Percentiles rank a stretch among this genome's conserved stretches.
phyloP scores from a whole-genome alignment of 2,888 invertebrate genomes.

The Melanostoma mellinum region DNA sequence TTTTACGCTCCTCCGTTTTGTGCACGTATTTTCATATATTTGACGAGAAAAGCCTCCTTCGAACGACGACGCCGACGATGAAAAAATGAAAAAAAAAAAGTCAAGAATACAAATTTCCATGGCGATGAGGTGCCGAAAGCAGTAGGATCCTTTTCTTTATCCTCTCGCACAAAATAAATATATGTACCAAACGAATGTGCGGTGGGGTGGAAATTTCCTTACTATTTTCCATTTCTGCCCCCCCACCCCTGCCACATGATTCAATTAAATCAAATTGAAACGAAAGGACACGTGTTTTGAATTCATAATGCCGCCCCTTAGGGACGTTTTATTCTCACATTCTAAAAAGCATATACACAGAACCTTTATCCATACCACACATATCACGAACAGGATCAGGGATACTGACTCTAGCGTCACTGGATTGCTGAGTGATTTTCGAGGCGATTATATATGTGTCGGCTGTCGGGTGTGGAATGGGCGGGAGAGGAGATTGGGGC shows the following conservation, averaged over 20 bases:
- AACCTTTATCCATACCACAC: conserved; percentile 20
- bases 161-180: conserved; percentile 56
- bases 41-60: conserved; percentile 59
- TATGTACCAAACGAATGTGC: conserved; percentile 7
- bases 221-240: background rate
- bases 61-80: background rate
- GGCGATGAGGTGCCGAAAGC: conserved; percentile 68
- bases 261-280: conserved; percentile 82
- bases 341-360: conserved; percentile 7
- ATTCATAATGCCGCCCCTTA: conserved; percentile 75
- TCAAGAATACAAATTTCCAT: conserved; percentile 60
- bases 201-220: too few relatives aligned
- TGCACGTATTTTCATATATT: conserved; percentile 71
- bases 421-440: conserved; percentile 70
- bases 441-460: conserved; percentile 42
- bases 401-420: conserved; percentile 46
- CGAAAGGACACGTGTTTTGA: conserved; percentile 77
- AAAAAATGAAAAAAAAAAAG: conserved; percentile 9
- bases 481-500: conserved; percentile 1
- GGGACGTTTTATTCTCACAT: conserved; percentile 61
- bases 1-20: conserved; percentile 50
- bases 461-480: background rate
- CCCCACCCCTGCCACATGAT: conserved; percentile 75
- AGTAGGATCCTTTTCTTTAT: conserved; percentile 66
- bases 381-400: conserved; percentile 71